phyloP scores from a whole-genome alignment of 2,888 invertebrate genomes.

The Lepidocyrtoides sp. region DNA sequence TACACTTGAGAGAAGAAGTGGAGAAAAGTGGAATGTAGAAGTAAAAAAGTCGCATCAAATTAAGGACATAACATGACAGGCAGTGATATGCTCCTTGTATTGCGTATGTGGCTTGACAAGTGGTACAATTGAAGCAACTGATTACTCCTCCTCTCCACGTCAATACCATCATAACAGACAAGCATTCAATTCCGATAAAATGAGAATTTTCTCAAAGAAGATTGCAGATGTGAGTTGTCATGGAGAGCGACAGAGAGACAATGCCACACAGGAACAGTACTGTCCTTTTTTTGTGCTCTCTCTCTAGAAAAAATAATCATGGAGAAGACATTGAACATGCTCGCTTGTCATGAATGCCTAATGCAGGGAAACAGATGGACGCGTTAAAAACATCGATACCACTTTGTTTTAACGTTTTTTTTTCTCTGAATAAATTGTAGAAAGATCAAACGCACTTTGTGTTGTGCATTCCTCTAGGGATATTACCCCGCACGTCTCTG shows the following conservation, averaged over 20 bases:
- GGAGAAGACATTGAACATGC: slow-evolving; percentile 44
- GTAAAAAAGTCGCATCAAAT: slow-evolving; percentile 67
- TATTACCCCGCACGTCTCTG: too few relatives aligned
- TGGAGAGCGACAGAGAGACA: neutral
- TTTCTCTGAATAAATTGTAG: neutral
- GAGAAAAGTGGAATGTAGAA: slow-evolving; percentile 17
- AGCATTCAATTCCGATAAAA: too few relatives aligned
- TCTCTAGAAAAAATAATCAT: too few relatives aligned
- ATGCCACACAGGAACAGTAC: slow-evolving; percentile 4
- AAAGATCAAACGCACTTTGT: neutral
- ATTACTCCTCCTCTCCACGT: slow-evolving; percentile 7
- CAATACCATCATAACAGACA: neutral
- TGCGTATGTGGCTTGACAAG: slow-evolving; percentile 31
- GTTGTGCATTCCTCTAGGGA: slow-evolving; percentile 2
- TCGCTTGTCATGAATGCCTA: neutral
- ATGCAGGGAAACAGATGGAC: slow-evolving; percentile 13
- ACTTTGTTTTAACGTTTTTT: neutral
- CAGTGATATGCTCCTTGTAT: neutral
- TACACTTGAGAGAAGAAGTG: neutral
- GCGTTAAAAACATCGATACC: too few relatives aligned
- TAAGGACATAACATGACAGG: slow-evolving; percentile 63
- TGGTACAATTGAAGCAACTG: too few relatives aligned
- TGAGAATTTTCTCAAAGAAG: neutral
- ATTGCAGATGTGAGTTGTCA: neutral
- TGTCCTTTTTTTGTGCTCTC: too few relatives aligned